Evolutionary conservation across 2,888 invertebrate genomes (phyloP), one percentile per base, ranked within the genome.

Genomic region (Cephonodes hylas): DNA sequence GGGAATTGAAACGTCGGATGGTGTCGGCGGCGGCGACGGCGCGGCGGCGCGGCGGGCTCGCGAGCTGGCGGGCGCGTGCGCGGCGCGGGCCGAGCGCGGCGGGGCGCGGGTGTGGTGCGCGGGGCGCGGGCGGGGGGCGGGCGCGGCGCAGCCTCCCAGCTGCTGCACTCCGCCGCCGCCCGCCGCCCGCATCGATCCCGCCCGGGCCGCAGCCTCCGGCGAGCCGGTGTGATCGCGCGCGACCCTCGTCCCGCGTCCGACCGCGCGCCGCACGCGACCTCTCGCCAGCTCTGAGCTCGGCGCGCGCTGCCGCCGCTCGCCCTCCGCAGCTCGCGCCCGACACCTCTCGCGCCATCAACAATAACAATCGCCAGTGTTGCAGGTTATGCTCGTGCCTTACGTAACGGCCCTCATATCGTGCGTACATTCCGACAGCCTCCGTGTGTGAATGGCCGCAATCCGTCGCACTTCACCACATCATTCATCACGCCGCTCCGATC

Each of bases 161-260:
- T 80, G 82, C 81, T 86, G 86, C 90, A 90, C 91, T 91, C 91
- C 89, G 89, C 89, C 86, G 86, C 86, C 90, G 89, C 91, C 88
- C 89, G 91, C 89, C 82, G 88, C 89, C 89, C 89, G 89, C 90
- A 91, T 90, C 89, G 90, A 89, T 89, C 88, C 88, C 88, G 85
- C 68, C 86, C 86, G 86, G 84, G 83, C 83, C 81, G 79, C 83
- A 82, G 80, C 81, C 81, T 82, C 85, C 79, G 77, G 76, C 77
- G 78, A 77, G 77, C 80, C 79, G 83, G 77, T 76, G 76, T 74
- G 77, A 78, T 77, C 83, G 84, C 85, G 83, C 84, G 85, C 85
- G 79, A 72, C 74, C 79, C 73, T 79, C 82, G 80, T 79, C 76
- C 77, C 76, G 77, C 84, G 79, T 83, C 80, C 83, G 79, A 79